Conservation (phyloP, 2,113 vertebrate species). For the Tyto alba region DNA sequence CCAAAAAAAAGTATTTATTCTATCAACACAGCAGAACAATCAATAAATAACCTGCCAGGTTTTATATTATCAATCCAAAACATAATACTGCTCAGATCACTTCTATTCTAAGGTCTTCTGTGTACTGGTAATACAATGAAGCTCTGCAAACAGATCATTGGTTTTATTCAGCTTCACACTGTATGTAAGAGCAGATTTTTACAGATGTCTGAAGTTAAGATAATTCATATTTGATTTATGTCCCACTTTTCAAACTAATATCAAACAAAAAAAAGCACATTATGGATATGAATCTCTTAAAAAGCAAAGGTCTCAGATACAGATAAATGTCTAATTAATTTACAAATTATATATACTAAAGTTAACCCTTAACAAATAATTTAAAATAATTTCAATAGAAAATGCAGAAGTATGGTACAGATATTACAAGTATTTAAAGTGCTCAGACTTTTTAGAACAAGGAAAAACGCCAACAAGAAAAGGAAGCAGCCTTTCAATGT, state of each 20-base stretch:
- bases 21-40: background rate
- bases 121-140: background rate
- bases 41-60: background rate
- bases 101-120: background rate
- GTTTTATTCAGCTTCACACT: background rate
- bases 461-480: background rate
- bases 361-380: background rate
- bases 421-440: background rate
- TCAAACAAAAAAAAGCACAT: background rate
- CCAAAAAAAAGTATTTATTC: background rate
- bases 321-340: background rate
- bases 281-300: background rate
- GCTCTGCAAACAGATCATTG: background rate
- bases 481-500: background rate
- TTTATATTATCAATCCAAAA: background rate
- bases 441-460: background rate
- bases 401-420: background rate
- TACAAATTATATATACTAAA: background rate
- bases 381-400: background rate
- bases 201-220: background rate
- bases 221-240: background rate
- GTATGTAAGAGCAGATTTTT: background rate
- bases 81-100: background rate
- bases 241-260: background rate
- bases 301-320: background rate